Evolutionary conservation across 2,797 vertebrate species (phyloP).

Genomic region (Diplodus puntazzo): DNA sequence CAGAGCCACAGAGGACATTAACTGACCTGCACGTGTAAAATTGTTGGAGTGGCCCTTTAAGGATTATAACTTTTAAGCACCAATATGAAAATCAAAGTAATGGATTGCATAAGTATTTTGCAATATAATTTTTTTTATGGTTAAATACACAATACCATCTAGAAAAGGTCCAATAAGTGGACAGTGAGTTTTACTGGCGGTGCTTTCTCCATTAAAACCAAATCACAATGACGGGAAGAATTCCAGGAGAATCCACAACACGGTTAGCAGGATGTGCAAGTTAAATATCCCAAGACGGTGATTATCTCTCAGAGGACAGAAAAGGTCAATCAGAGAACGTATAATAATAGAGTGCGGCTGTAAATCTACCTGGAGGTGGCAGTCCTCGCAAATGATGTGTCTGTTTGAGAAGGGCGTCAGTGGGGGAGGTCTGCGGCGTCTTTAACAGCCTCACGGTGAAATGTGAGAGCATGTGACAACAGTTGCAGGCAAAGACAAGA

Average conservation of each 20-base stretch:
- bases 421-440: neutral
- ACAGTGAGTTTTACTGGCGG: neutral
- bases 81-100: neutral
- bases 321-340: constrained; percentile 32
- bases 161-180: too few species aligned
- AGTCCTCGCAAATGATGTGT: constrained; percentile 1
- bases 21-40: too few species aligned
- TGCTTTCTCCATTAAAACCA: neutral
- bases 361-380: constrained; percentile 32
- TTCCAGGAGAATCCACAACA: too few species aligned
- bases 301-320: constrained; percentile 12
- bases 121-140: neutral
- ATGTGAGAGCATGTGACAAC: neutral
- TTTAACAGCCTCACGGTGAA: neutral
- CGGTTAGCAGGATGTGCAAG: neutral
- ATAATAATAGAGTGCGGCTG: constrained; percentile 1
- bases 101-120: neutral
- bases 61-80: neutral
- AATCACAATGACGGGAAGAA: neutral
- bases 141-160: neutral
- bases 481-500: neutral
- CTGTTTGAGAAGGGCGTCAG: constrained; percentile 8
- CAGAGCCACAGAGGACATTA: too few species aligned
- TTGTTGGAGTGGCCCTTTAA: neutral
- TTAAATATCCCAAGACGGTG: neutral